Evolutionary conservation across 2,797 vertebrate genomes (phyloP).

Genomic region (Miichthys miiuy): DNA sequence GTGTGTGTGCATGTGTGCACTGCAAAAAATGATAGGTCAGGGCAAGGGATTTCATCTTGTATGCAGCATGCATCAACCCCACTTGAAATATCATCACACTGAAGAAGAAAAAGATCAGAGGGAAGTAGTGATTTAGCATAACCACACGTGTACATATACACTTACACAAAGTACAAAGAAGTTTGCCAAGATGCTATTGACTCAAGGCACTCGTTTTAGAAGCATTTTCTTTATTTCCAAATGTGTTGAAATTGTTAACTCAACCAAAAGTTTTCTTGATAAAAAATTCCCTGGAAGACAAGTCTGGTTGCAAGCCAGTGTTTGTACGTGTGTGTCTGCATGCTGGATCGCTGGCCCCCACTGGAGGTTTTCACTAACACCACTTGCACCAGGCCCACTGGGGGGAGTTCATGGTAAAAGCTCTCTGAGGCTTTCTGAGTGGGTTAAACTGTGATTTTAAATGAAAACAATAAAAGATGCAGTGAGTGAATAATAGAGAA

Average conservation of each 20-base stretch:
- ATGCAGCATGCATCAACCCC: neutral
- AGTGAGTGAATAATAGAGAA: slow-evolving; percentile 40
- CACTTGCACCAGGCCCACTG: slow-evolving; percentile 41
- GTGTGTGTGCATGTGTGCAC: neutral
- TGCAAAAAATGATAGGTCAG: slow-evolving; percentile 14
- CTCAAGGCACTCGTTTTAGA: slow-evolving; percentile 4
- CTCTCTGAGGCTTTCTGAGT: slow-evolving; percentile 50
- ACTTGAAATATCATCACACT: slow-evolving; percentile 14
- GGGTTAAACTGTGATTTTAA: slow-evolving; percentile 41
- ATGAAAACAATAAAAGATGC: slow-evolving; percentile 9
- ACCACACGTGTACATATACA: neutral
- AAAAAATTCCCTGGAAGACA: neutral
- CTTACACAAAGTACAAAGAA: neutral
- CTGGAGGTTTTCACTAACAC: slow-evolving; percentile 54
- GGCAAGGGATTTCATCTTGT: slow-evolving; percentile 3
- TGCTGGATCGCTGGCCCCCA: slow-evolving; percentile 21
- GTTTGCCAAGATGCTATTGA: neutral
- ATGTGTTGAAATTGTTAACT: slow-evolving; percentile 19
- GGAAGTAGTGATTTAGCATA: slow-evolving; percentile 8
- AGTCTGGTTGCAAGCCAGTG: neutral
- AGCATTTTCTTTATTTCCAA: slow-evolving; percentile 27
- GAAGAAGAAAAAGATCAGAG: neutral
- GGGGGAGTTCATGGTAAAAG: slow-evolving; percentile 55
- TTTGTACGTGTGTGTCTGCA: neutral
- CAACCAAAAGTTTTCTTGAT: slow-evolving; percentile 2